phyloP scores from a whole-genome alignment of 2,888 invertebrate species.

The Vandiemenella viatica region DNA sequence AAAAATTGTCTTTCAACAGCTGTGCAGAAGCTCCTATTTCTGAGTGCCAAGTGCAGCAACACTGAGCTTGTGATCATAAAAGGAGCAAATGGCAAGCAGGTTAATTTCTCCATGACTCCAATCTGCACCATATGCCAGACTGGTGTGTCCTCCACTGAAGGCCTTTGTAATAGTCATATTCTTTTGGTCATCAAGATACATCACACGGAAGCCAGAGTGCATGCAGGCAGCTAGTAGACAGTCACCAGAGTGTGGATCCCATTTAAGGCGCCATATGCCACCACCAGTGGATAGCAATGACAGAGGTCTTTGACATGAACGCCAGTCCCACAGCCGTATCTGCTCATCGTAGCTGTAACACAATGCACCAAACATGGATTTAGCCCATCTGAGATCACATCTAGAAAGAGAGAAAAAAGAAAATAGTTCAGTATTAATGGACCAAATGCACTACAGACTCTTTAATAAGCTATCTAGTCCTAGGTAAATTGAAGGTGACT shows the following conservation, averaged over 20 bases:
- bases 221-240: slow-evolving; percentile 68
- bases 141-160: too few species aligned
- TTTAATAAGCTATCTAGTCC: too few species aligned
- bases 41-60: neutral
- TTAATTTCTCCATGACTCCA: too few species aligned
- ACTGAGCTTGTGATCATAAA: slow-evolving; percentile 61
- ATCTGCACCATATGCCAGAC: slow-evolving; percentile 79
- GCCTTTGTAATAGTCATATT: slow-evolving; percentile 49
- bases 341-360: slow-evolving; percentile 84
- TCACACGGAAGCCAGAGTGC: slow-evolving; percentile 67
- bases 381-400: too few species aligned
- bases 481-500: too few species aligned
- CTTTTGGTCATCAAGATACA: slow-evolving; percentile 26
- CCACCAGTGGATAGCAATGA: slow-evolving; percentile 48
- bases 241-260: slow-evolving; percentile 46
- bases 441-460: too few species aligned
- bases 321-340: slow-evolving; percentile 67
- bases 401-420: too few species aligned
- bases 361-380: too few species aligned
- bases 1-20: too few species aligned
- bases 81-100: slow-evolving; percentile 61
- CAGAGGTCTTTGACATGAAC: slow-evolving; percentile 47
- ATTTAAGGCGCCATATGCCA: slow-evolving; percentile 80
- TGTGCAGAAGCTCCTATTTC: neutral
- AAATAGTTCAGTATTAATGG: too few species aligned